Conservation (phyloP, 1,140 invertebrate genomes). For the Neotoxoptera formosana region DNA sequence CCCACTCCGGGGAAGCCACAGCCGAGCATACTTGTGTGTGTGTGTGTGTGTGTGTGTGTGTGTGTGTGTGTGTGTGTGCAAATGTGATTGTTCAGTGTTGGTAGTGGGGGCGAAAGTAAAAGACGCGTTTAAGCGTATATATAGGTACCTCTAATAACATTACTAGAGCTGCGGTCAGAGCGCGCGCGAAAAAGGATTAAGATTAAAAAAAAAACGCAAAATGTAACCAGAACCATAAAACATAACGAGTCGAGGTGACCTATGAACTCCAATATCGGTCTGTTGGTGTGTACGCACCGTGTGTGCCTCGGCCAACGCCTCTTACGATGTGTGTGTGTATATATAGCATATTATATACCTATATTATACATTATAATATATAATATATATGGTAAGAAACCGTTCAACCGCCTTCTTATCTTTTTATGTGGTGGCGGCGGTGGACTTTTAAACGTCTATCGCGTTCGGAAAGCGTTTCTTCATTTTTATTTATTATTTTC, state of each 20-base stretch:
- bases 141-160: slow-evolving; percentile 36
- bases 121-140: neutral
- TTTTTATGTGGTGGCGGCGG: slow-evolving; percentile 31
- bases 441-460: slow-evolving; percentile 25
- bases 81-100: neutral
- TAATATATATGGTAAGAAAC: neutral
- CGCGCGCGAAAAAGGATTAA: slow-evolving; percentile 36
- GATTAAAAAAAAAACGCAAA: slow-evolving; percentile 45
- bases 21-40: neutral
- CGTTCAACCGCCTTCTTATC: slow-evolving; percentile 23
- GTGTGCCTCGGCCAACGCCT: slow-evolving; percentile 45
- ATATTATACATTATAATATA: neutral
- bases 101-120: neutral
- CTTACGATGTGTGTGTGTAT: neutral
- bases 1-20: neutral
- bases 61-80: no score
- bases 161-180: slow-evolving; percentile 6
- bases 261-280: slow-evolving; percentile 49
- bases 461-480: slow-evolving; percentile 12
- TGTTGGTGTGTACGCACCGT: neutral
- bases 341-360: neutral
- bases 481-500: slow-evolving; percentile 20
- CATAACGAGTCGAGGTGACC: slow-evolving; percentile 56
- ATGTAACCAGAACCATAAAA: slow-evolving; percentile 57
- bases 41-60: neutral